Percentiles rank a stretch among this genome's conserved stretches.
Conservation (phyloP, 2,888 invertebrate genomes). For the Eretmocerus hayati region DNA sequence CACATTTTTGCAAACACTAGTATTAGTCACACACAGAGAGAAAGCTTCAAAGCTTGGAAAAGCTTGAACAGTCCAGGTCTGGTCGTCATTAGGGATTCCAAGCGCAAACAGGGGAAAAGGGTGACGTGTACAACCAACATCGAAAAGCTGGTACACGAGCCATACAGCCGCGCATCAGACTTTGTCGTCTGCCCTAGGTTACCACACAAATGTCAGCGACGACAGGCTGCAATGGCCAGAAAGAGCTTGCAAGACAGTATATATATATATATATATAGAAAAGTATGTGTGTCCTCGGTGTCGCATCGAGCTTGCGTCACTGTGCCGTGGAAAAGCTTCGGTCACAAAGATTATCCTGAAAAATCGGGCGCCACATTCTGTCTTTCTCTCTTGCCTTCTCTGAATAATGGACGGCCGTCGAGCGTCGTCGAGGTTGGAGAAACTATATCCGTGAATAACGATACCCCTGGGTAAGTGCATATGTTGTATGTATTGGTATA, state of each 20-base stretch:
- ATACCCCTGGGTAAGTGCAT: constrained; percentile 35
- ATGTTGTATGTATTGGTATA: too few species aligned
- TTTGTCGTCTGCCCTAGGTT: background rate
- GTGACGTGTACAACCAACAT: background rate
- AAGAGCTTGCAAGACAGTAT: background rate
- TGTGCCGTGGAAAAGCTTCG: background rate
- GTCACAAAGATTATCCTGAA: constrained; percentile 17
- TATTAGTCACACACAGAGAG: too few species aligned
- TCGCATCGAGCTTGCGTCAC: background rate
- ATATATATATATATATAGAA: too few species aligned
- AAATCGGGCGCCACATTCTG: constrained; percentile 20
- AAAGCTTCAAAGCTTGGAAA: background rate
- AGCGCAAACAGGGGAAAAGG: background rate
- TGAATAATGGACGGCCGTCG: constrained; percentile 17
- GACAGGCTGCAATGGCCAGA: background rate
- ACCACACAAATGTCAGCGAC: too few species aligned
- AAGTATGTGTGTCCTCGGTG: background rate
- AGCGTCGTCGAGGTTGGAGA: constrained; percentile 16
- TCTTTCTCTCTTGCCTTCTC: constrained; percentile 3
- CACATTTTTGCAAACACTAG: too few species aligned
- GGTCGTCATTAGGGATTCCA: background rate
- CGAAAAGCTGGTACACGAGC: background rate
- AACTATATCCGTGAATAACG: constrained; percentile 36
- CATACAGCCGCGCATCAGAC: background rate
- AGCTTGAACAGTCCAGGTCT: background rate